A percentile compares a stretch with the other conserved stretches of the same genome.
Conservation (phyloP, 2,797 vertebrate genomes). For the Furcifer pardalis region DNA sequence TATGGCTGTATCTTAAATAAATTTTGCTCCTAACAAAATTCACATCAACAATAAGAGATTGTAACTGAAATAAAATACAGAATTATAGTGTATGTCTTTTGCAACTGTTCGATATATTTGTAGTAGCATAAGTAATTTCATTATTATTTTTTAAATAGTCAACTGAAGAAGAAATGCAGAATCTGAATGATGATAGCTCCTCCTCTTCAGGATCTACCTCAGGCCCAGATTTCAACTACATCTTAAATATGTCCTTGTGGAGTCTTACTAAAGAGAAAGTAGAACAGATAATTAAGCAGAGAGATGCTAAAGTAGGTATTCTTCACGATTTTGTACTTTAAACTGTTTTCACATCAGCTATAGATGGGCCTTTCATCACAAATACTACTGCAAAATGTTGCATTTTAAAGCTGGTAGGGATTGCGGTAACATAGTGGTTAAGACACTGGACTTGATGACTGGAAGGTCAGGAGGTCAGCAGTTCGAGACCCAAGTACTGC, state of each 20-base stretch:
- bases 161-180: slow-evolving; percentile 85
- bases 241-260: slow-evolving; percentile 98
- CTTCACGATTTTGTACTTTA: slow-evolving; percentile 12
- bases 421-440: too few relatives aligned
- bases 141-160: slow-evolving; percentile 70
- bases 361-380: slow-evolving; percentile 39
- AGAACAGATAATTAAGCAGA: slow-evolving; percentile 93
- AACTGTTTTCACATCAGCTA: slow-evolving; percentile 41
- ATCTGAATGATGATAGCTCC: slow-evolving; percentile 87
- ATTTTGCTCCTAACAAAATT: not conserved
- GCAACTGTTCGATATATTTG: not conserved
- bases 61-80: not conserved
- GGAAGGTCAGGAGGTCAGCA: too few relatives aligned
- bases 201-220: slow-evolving; percentile 86
- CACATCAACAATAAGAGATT: not conserved
- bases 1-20: not conserved
- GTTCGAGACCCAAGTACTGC: too few relatives aligned
- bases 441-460: too few relatives aligned
- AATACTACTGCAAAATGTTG: slow-evolving; percentile 37
- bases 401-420: not conserved
- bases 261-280: slow-evolving; percentile 97
- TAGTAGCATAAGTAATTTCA: slow-evolving; percentile 27
- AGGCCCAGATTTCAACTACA: slow-evolving; percentile 98
- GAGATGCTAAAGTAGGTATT: slow-evolving; percentile 90
- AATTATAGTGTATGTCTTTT: not conserved